Base-by-base conservation (phyloP, 1,140 invertebrate species). In the Drosophila pseudoananassae region DNA sequence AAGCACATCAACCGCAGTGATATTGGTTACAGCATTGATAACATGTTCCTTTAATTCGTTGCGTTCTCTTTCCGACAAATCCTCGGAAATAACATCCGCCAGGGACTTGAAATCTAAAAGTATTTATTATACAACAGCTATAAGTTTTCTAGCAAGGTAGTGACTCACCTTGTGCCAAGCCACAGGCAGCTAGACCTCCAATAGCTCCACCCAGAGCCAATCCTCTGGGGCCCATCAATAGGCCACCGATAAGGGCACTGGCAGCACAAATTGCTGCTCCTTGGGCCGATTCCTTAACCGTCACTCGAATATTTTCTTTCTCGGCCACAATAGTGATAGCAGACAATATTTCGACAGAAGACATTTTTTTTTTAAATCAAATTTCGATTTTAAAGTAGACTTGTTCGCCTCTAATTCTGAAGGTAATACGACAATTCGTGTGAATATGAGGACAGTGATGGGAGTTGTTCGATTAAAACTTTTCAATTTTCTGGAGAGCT, bases 101-200 rank as follows among this genome's bases (percentile, higher is more conserved):
- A 66, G 10, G 0, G 63, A 31, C 27, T 51, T 66, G n/a, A 64
- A 66, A 0, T 64, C 63, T 66, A 10, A n/a, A 66, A 31, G 10
- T 9, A 5, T 14, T 14, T 4, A 29, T 27, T 15, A 50, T 2
- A 29, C n/a, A 38, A n/a, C 0, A 14, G 20, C 14, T 25, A 27
- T 2, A 0, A 17, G 1, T 12, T 12, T 3, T 49, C 10, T 7
- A 47, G 14, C 5, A 17, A 3, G 2, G 10, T 25, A 3, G 12
- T 49, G 1, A 43, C 25, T 51, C 25, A n/a, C 63, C 63, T 10
- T 64, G 58, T 20, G 45, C n/a, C 7, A 64, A 8, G 4, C 25
- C 25, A 14, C 31, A 66, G 5, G 33, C 58, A 31, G 25, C 33
- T 20, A 64, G 4, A 4, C 45, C 25, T 14, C 58, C 63, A 1